Evolutionary conservation across 2,888 invertebrate genomes (phyloP), one percentile per base, ranked within the genome.

Genomic region (Phyllotreta cruciferae): DNA sequence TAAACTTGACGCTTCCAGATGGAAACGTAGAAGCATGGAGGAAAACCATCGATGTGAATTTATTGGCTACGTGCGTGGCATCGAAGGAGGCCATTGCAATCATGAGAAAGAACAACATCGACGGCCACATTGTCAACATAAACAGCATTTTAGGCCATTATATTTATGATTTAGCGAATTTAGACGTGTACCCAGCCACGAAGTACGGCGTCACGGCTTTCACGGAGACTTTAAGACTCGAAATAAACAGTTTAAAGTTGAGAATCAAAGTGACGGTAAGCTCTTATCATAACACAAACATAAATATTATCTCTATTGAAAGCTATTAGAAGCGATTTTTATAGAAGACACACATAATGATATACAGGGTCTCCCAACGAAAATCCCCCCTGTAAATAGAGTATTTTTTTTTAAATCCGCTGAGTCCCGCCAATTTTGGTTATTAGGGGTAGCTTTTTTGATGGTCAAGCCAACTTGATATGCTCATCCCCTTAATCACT

Each of bases 91-190:
- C 75, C 0, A 66, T 76, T 3, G 69, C 66, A 57, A 63, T 64
- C 1, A 78, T 78, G 78, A 66, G 62, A 36, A 60, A 69, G 11
- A 64, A 73, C 41, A 68, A 72, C 49, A 68, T 75, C 5, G 72
- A 71, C 11, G 78, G 78, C 0, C 75, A 77, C 54, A 73, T 78
- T 34, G 70, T 78, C 4, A 74, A 78, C 53, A 73, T 78, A 0
- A 77, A 76, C 56, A 76, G 76, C 50, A 63, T 74, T 35, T 65
- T 70, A 3, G 77, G 77, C 1, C 77, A 77, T 55, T 64, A 63
- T 7, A 69, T 75, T 5, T 62, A 69, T 6, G 42, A 68, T 36
- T 56, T 73, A 45, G 75, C 75, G 1, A 49, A 65, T 6, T 50
- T 68, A 10, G 72, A 70, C 49, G 61, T 73, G 3, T 74, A 74